Percentiles rank a stretch among this genome's conserved stretches.
These are phyloP conservation scores for Latheticus oryzae DNA, from an alignment of 2,888 invertebrate species.

Conservation along the genomic window DNA sequence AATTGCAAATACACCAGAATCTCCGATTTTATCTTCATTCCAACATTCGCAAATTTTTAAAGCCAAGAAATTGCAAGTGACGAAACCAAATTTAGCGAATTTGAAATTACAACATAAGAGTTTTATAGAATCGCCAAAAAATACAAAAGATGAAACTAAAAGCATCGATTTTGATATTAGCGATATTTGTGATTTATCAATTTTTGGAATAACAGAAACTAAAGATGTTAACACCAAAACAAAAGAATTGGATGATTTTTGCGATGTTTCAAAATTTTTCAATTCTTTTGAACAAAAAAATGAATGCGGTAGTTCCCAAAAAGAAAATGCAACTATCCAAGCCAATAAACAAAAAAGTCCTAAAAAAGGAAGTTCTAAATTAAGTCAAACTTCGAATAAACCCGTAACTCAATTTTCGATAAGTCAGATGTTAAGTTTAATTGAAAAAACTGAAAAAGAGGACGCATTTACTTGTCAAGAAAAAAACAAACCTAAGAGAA, in stretches of 20 bases:
- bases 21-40: slow-evolving; percentile 29
- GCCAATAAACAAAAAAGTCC: neutral
- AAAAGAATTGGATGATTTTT: slow-evolving; percentile 15
- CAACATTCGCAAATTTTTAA: slow-evolving; percentile 14
- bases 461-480: too few species aligned
- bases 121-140: slow-evolving; percentile 24
- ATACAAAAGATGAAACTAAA: slow-evolving; percentile 1
- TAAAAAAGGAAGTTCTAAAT: too few species aligned
- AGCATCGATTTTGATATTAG: slow-evolving; percentile 31
- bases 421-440: slow-evolving; percentile 57
- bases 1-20: slow-evolving; percentile 5
- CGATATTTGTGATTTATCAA: slow-evolving; percentile 50
- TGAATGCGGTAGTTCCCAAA: too few species aligned
- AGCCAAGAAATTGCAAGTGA: slow-evolving; percentile 26
- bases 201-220: slow-evolving; percentile 46
- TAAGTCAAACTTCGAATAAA: too few species aligned
- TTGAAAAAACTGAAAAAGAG: slow-evolving; percentile 61
- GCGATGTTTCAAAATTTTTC: slow-evolving; percentile 2
- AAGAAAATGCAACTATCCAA: too few species aligned
- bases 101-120: slow-evolving; percentile 14
- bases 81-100: slow-evolving; percentile 16
- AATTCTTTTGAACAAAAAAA: neutral
- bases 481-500: slow-evolving; percentile 20
- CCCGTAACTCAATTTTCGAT: slow-evolving; percentile 45
- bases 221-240: slow-evolving; percentile 13